phyloP scores from a whole-genome alignment of 1,140 invertebrate genomes.

The Trachelipus rathkii region DNA sequence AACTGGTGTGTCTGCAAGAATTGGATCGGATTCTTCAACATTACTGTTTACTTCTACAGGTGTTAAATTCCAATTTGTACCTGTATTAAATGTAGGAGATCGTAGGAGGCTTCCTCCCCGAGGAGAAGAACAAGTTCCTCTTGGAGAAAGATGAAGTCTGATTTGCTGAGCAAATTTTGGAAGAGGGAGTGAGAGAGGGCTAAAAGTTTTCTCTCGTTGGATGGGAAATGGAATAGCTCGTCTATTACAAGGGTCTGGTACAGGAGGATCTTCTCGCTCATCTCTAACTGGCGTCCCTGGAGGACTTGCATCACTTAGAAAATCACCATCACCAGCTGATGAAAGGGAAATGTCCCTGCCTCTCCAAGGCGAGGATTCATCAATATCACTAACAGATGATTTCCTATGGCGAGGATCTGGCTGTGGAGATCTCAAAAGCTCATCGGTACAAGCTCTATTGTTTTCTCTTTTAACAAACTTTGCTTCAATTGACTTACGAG shows the following conservation, averaged over 20 bases:
- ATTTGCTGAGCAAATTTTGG: slow-evolving; percentile 77
- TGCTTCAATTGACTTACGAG: background rate
- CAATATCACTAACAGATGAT: slow-evolving; percentile 30
- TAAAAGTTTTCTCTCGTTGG: slow-evolving; percentile 37
- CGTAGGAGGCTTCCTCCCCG: slow-evolving; percentile 37
- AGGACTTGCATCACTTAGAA: slow-evolving; percentile 39
- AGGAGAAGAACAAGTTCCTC: slow-evolving; percentile 46
- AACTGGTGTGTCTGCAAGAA: slow-evolving; percentile 35
- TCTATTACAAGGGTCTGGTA: slow-evolving; percentile 29
- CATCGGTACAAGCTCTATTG: background rate
- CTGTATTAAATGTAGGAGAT: slow-evolving; percentile 39
- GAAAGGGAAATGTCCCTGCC: slow-evolving; percentile 1
- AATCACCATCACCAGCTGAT: slow-evolving; percentile 18
- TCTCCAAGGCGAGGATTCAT: slow-evolving; percentile 24
- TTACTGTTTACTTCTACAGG: slow-evolving; percentile 14
- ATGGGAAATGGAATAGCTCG: slow-evolving; percentile 29
- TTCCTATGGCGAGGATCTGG: slow-evolving; percentile 38
- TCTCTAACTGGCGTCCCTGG: slow-evolving; percentile 43
- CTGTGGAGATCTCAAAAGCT: slow-evolving; percentile 19
- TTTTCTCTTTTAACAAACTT: slow-evolving; percentile 1
- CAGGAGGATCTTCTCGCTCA: slow-evolving; percentile 42
- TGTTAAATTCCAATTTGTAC: slow-evolving; percentile 20
- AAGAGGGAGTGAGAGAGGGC: slow-evolving; percentile 70
- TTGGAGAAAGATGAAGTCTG: slow-evolving; percentile 44
- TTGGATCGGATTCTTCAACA: slow-evolving; percentile 28